A percentile compares a stretch with the other conserved stretches of the same genome.
These are phyloP conservation scores for Bombus picipes DNA, from an alignment of 1,140 invertebrate genomes.

Conservation along the genomic window DNA sequence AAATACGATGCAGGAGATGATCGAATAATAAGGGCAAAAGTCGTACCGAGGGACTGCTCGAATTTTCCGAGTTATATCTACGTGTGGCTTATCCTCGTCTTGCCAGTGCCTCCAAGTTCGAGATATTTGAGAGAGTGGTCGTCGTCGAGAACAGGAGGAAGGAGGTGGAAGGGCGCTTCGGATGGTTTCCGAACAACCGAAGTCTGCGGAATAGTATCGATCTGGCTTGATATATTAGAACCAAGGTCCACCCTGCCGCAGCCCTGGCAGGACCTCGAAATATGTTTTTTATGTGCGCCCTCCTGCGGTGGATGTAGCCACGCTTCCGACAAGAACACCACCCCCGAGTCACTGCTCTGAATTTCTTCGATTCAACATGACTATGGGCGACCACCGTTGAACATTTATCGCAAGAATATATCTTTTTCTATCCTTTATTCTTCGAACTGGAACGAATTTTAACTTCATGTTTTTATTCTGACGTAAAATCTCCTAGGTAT, in stretches of 20 bases:
- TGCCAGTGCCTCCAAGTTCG: conserved; percentile 56
- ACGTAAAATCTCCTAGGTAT: neutral
- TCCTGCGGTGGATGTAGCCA: conserved; percentile 64
- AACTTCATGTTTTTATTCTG: neutral
- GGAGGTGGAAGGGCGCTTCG: conserved; percentile 67
- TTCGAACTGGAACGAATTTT: neutral
- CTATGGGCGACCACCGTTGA: conserved; percentile 58
- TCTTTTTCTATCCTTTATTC: neutral
- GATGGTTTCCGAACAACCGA: conserved; percentile 77
- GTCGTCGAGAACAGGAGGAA: conserved; percentile 56
- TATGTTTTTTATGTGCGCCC: conserved; percentile 82
- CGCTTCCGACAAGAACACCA: conserved; percentile 44
- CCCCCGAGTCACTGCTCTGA: conserved; percentile 49
- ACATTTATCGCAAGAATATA: conserved; percentile 42
- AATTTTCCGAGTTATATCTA: conserved; percentile 63
- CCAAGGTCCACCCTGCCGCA: conserved; percentile 79
- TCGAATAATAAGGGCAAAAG: conserved; percentile 33
- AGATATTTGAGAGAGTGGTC: conserved; percentile 65
- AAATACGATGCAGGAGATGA: neutral
- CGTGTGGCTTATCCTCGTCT: conserved; percentile 68
- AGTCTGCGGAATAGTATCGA: conserved; percentile 81
- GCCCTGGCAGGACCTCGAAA: conserved; percentile 76
- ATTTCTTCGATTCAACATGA: conserved; percentile 65
- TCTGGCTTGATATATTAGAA: conserved; percentile 82
- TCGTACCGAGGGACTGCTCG: conserved; percentile 42